These are phyloP conservation scores for Leptobrachium leishanense DNA, from an alignment of 2,113 vertebrate species.

Conservation along the genomic window DNA sequence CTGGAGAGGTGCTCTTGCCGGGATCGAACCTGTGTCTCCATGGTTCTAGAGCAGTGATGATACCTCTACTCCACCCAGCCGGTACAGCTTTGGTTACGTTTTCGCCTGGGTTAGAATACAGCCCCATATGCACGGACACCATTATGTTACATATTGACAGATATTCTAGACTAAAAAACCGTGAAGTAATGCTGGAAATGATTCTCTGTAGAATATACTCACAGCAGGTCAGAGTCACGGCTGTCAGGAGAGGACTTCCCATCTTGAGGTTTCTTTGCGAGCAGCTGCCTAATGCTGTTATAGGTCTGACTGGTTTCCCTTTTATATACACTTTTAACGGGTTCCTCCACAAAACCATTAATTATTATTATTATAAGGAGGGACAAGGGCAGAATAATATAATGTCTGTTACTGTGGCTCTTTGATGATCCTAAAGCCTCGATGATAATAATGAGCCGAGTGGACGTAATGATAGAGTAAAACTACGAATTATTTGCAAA, in stretches of 20 bases:
- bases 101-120: too few relatives aligned
- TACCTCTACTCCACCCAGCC: too few relatives aligned
- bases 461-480: rapidly evolving
- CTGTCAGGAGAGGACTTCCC: constrained; percentile 6
- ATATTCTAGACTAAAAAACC: too few relatives aligned
- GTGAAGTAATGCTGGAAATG: too few relatives aligned
- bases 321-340: constrained; percentile 9
- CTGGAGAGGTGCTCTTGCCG: too few relatives aligned
- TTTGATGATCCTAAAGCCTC: not conserved
- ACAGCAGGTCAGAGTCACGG: constrained; percentile 39
- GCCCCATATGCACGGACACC: too few relatives aligned
- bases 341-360: not conserved
- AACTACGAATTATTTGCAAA: not conserved
- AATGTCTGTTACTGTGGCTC: constrained; percentile 20
- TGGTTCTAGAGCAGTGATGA: too few relatives aligned
- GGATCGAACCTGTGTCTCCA: too few relatives aligned
- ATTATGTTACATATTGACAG: too few relatives aligned
- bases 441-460: not conserved
- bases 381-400: not conserved
- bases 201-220: not conserved
- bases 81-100: too few relatives aligned
- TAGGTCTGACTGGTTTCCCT: not conserved
- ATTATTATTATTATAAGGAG: constrained; percentile 16
- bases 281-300: not conserved
- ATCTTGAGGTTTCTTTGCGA: constrained; percentile 2